Conservation (phyloP, 2,797 vertebrate species). For the Anas georgica region DNA sequence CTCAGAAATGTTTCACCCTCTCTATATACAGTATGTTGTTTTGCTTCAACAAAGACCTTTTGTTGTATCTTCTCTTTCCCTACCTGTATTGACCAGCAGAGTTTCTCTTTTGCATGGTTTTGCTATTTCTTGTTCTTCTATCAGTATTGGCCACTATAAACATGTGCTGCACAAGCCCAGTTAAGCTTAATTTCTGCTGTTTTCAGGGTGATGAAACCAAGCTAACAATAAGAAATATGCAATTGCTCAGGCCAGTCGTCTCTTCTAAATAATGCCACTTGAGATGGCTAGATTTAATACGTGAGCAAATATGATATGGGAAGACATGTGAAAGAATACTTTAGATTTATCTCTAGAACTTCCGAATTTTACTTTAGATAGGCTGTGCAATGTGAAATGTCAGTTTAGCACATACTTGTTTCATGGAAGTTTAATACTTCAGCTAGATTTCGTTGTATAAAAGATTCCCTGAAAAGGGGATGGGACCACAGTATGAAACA, state of each 20-base stretch:
- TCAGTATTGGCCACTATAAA: background rate
- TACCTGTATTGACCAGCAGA: background rate
- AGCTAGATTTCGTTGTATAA: background rate
- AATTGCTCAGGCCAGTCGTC: background rate
- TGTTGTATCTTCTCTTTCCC: background rate
- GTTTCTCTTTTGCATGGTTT: background rate
- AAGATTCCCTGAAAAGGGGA: background rate
- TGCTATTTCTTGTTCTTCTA: background rate
- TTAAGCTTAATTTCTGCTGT: background rate
- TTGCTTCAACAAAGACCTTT: background rate
- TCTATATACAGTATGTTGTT: background rate
- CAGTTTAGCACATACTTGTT: background rate
- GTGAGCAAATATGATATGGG: background rate
- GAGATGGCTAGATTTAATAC: background rate
- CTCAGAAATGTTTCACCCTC: background rate
- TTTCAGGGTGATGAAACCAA: background rate
- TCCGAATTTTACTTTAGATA: background rate
- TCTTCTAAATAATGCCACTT: background rate
- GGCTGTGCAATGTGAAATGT: background rate
- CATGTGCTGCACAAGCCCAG: background rate
- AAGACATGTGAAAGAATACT: background rate
- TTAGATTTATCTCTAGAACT: background rate
- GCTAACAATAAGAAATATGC: background rate
- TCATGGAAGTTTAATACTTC: background rate
- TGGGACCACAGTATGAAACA: background rate